These are phyloP conservation scores for Cyphomyrmex costatus DNA, from an alignment of 1,140 invertebrate species.

Conservation along the genomic window DNA sequence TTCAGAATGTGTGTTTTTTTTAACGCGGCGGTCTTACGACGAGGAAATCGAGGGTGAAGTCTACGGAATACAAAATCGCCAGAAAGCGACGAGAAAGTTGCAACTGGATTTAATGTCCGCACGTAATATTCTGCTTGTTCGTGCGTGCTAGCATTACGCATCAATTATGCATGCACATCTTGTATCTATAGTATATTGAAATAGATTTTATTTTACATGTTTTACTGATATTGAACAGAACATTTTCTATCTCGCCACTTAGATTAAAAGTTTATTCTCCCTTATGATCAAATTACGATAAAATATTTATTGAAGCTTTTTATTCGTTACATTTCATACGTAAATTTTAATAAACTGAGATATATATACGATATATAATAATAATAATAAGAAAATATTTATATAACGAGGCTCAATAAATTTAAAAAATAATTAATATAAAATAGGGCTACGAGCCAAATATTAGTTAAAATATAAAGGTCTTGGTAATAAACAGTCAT, in stretches of 20 bases:
- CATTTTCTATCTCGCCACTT: neutral
- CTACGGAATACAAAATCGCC: slow-evolving; percentile 64
- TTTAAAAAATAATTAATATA: no score
- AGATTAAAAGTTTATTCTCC: neutral
- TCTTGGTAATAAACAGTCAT: no score
- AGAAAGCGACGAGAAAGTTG: slow-evolving; percentile 65
- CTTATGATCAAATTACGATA: neutral
- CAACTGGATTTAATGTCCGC: slow-evolving; percentile 43
- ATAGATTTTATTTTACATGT: neutral
- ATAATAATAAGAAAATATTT: no score
- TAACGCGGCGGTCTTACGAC: slow-evolving; percentile 18
- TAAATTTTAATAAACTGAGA: neutral
- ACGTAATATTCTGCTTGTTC: slow-evolving; percentile 29
- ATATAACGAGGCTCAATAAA: no score
- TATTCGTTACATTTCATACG: neutral
- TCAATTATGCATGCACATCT: slow-evolving; percentile 24
- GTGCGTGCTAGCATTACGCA: slow-evolving; percentile 9
- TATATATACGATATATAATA: no score
- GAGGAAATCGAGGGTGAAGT: slow-evolving; percentile 64
- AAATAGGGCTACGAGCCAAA: no score
- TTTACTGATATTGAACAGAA: neutral
- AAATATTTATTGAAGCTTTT: neutral
- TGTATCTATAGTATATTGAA: neutral
- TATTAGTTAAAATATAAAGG: no score
- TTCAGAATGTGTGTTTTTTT: slow-evolving; percentile 44